Conservation (phyloP, 2,113 vertebrate species). For the Oreocharis arfaki region DNA sequence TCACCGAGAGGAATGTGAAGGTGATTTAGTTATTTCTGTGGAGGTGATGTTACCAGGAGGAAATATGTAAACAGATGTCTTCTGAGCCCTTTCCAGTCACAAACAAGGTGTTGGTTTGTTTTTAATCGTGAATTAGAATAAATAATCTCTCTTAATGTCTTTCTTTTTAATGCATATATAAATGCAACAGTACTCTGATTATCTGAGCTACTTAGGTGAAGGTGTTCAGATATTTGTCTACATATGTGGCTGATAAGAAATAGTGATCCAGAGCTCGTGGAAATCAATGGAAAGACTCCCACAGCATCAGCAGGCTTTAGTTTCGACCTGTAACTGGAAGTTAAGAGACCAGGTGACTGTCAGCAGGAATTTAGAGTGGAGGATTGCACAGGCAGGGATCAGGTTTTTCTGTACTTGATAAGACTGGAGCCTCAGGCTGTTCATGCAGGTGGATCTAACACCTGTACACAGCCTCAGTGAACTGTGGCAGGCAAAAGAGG, state of each 20-base stretch:
- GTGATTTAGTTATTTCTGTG: slow-evolving; percentile 78
- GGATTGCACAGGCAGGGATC: slow-evolving; percentile 28
- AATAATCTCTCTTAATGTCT: slow-evolving; percentile 39
- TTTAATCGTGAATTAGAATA: neutral
- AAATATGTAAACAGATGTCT: slow-evolving; percentile 71
- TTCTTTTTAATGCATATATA: neutral
- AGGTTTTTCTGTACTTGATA: slow-evolving; percentile 32
- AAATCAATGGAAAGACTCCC: slow-evolving; percentile 49
- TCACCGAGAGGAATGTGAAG: slow-evolving; percentile 79
- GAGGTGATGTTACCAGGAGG: slow-evolving; percentile 72
- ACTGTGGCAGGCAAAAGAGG: neutral
- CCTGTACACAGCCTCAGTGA: neutral
- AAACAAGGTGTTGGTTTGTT: slow-evolving; percentile 16
- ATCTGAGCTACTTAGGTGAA: neutral
- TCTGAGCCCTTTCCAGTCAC: slow-evolving; percentile 63
- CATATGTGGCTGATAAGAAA: neutral
- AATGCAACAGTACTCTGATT: neutral
- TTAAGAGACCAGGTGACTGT: slow-evolving; percentile 47
- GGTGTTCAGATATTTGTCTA: neutral
- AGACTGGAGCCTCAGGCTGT: slow-evolving; percentile 34
- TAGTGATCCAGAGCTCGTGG: neutral
- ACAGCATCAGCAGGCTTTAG: slow-evolving; percentile 22
- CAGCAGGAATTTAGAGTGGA: slow-evolving; percentile 43
- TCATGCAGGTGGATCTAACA: slow-evolving; percentile 49
- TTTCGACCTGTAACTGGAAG: slow-evolving; percentile 14